Base-by-base conservation (phyloP, 1,140 invertebrate genomes). In the Zaprionus nigranus region DNA sequence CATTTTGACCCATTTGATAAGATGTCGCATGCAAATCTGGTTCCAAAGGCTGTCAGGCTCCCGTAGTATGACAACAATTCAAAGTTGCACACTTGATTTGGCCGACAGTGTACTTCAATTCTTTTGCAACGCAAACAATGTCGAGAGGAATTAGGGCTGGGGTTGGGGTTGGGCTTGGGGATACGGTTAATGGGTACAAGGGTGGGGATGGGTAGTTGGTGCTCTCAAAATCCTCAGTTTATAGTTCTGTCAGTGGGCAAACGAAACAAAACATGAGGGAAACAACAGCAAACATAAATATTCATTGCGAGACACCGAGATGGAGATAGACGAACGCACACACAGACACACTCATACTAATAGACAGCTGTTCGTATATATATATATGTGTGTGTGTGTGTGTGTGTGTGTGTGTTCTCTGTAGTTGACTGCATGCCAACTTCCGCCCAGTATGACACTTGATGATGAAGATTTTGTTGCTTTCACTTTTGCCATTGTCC, bases 401-500 rank as follows among this genome's bases (percentile, higher is more conserved):
- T 56, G 46, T 53, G 5, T 54, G 20, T 79, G 15, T 26, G 60
- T 61, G 22, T 57, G 61, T 59, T 22, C 9, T n/a, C 28, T 68
- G 65, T 49, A 60, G 24, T 51, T 59, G 61, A 81, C 71, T 81
- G 78, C 60, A 65, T 82, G 84, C 69, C 85, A 85, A 84, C 85
- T 90, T 85, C 79, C 80, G 85, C 86, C 85, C 76, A 85, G 86
- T 80, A 90, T 86, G 85, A 85, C 86, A 90, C 86, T 90, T 90
- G 86, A 90, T 90, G 85, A 85, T 90, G 85, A 90, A 90, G 86
- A 90, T 90, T 90, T 90, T 90, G 79, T 85, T 90, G 85, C 86
- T 90, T 90, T 90, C 86, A 90, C 85, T 90, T 90, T 90, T 90
- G 81, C 62, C 78, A 61, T 76, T 78, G 73, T 67, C 26, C 38